phyloP scores from a whole-genome alignment of 2,113 vertebrate genomes.

The Nettapus auritus region DNA sequence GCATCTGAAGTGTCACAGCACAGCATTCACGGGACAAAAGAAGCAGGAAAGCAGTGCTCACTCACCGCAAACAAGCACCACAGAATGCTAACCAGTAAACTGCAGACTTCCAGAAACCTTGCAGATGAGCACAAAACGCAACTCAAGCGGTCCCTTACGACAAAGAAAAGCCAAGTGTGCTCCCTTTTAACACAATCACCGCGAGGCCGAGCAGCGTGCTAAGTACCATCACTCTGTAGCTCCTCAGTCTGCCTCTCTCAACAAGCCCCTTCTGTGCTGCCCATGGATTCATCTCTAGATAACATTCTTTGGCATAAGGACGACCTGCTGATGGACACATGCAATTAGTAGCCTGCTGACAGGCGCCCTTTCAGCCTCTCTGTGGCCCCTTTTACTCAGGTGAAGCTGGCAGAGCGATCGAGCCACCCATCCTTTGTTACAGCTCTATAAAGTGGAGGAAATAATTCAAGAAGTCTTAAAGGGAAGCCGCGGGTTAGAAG shows the following conservation, averaged over 20 bases:
- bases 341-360: slow-evolving; percentile 65
- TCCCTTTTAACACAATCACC: not conserved
- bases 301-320: slow-evolving; percentile 40
- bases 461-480: slow-evolving; percentile 30
- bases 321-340: slow-evolving; percentile 50
- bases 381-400: slow-evolving; percentile 15
- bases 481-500: not conserved
- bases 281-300: slow-evolving; percentile 50
- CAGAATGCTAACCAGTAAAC: not conserved
- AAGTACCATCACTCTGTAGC: not conserved
- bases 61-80: not conserved
- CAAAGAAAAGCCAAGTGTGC: not conserved
- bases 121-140: not conserved
- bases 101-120: not conserved
- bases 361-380: slow-evolving; percentile 23
- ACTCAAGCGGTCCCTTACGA: not conserved
- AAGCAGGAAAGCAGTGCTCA: not conserved
- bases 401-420: slow-evolving; percentile 27
- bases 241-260: slow-evolving; percentile 14
- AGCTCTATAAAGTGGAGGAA: not conserved
- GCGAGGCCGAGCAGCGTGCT: not conserved
- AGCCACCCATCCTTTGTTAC: slow-evolving; percentile 43
- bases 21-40: not conserved
- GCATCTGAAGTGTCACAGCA: not conserved
- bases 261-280: slow-evolving; percentile 47